Base-by-base conservation (phyloP, 2,113 vertebrate genomes). In the Romanogobio albipinnatus region DNA sequence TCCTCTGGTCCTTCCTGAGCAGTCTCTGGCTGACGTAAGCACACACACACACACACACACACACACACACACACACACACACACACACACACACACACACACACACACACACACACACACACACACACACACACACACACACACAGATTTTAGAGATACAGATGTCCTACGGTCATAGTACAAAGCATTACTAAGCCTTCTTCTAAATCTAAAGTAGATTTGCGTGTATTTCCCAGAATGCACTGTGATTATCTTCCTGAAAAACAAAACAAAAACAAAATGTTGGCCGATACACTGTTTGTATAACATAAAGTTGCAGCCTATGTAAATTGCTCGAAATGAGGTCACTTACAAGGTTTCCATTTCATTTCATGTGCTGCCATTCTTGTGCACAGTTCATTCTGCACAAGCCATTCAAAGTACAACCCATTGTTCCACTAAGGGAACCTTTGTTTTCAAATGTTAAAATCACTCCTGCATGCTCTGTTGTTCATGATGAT, bases 1-100 rank as follows among this genome's bases (percentile, higher is more conserved):
- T 79, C 77, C 39, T 19, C 36, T 79, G 77, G 39, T 47, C 9
- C 59, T 79, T 79, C 77, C 77, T 64, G 58, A 47, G 77, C 13
- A 39, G 47, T 68, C 79, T 68, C 79, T 68, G 43, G 26, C 61
- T 66, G 61, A 68, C 79, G 19, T 45, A 24, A n/a, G 3, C 19
- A 15, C 10, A 4, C 53, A 22, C 17, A 26, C n/a, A 45, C 56
- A 24, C 56, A 78, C 36, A 79, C 36, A 61, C 36, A 39, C 15
- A 76, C 11, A 51, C 11, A 75, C 71, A 66, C 64, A 68, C 64
- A 66, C 64, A 36, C 29, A 70, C 66, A 70, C 15, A 53, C 14
- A 53, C 49, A 17, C 49, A 53, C 49, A 53, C 49, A 53, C 49
- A 51, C 49, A 51, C 13, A 47, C 22, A 74, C 39, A 66, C 62